Evolutionary conservation across 1,140 invertebrate species (phyloP), one percentile per base, ranked within the genome.

Genomic region (Phymastichus coffea): DNA sequence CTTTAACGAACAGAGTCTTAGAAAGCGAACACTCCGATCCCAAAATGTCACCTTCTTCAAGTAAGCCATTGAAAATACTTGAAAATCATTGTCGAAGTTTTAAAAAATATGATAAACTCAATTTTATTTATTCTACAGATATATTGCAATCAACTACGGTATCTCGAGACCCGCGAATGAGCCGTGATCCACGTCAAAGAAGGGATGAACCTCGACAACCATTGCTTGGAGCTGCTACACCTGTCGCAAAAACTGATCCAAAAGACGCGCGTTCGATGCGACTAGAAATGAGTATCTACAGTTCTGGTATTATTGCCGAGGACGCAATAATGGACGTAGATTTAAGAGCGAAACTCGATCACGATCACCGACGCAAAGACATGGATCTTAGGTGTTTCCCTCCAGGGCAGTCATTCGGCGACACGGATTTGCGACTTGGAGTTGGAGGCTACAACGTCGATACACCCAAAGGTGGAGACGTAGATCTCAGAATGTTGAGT

Each of bases 401-500:
- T 10, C 37, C 60, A 22, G 38, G 17, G 9, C 70, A 74, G 0
- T 63, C 73, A 19, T 77, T 77, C 55, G 73, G 78, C 3, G 74
- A 79, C 15, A 78, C 76, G 0, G 75, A 83, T 79, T 66, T 79
- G 56, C 63, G 80, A 30, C 52, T 81, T 30, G 71, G 72, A 38
- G 63, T 80, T n/a, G 61, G 65, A n/a, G 63, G 57, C 7, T 64
- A 33, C 44, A 72, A 72, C 19, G 30, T 66, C 0, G 70, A 73
- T 8, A 1, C 64, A 2, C 63, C 72, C 0, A 65, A 64, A 6
- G 75, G 82, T n/a, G 83, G 85, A 7, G 89, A 91, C 62, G 82
- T 89, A 8, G 89, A 92, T 74, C 81, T 92, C 47, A 81, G 90
- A n/a, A 78, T 78, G 70, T 70, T 90, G 57, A 82, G 82, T 25